A percentile compares a stretch with the other conserved stretches of the same genome.
Conservation (phyloP, 2,113 vertebrate species). For the Sus scrofa region T2T-Sscrofa CM000827.6:97027001-97027500, state of each 20-base stretch:
- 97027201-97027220: neutral
- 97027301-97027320: neutral
- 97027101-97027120: neutral
- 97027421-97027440: neutral
- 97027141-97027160: constrained; percentile 33
- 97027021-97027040: neutral
- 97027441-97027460: neutral
- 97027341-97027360: neutral
- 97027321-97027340: neutral
- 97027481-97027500: no score
- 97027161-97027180: neutral
- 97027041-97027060: neutral
- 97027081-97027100: neutral
- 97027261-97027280: constrained; percentile 30
- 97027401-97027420: neutral
- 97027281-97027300: neutral
- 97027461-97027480: neutral
- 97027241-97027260: constrained; percentile 30
- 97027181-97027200: neutral
- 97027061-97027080: constrained; percentile 7
- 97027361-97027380: neutral
- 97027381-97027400: neutral
- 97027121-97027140: neutral
- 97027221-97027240: neutral
- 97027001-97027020: neutral